Evolutionary conservation across 2,113 vertebrate species (phyloP).

Genomic region (Myrmophylax atrothorax): DNA sequence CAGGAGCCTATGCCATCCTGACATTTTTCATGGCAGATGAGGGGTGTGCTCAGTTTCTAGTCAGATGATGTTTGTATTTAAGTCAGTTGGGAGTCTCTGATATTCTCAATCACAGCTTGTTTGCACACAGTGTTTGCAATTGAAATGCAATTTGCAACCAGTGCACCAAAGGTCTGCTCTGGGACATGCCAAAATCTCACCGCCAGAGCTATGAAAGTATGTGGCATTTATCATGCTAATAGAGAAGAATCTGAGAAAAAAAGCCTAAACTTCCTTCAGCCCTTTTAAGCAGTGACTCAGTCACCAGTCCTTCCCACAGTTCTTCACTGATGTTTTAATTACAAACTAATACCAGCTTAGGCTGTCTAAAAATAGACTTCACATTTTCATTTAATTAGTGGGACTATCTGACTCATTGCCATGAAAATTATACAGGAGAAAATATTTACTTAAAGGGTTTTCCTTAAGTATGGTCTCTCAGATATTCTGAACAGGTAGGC

Average conservation of each 20-base stretch:
- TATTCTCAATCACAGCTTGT: conserved; percentile 37
- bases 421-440: neutral
- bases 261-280: neutral
- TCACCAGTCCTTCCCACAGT: neutral
- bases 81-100: conserved; percentile 26
- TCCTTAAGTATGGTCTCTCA: neutral
- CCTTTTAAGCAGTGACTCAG: neutral
- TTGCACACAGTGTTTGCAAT: conserved; percentile 21
- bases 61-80: neutral
- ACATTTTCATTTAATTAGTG: neutral
- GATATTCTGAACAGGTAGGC: neutral
- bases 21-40: neutral
- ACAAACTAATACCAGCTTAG: neutral
- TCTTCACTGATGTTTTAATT: conserved; percentile 1
- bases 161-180: neutral
- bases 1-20: neutral
- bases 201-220: neutral
- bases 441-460: neutral
- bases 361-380: conserved; percentile 23
- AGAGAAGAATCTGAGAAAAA: neutral
- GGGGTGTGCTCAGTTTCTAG: neutral
- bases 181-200: neutral
- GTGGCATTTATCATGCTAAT: conserved; percentile 62
- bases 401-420: neutral
- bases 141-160: neutral